These are phyloP conservation scores for Frankliniella fusca DNA, from an alignment of 2,888 invertebrate species.

Conservation along the genomic window DNA sequence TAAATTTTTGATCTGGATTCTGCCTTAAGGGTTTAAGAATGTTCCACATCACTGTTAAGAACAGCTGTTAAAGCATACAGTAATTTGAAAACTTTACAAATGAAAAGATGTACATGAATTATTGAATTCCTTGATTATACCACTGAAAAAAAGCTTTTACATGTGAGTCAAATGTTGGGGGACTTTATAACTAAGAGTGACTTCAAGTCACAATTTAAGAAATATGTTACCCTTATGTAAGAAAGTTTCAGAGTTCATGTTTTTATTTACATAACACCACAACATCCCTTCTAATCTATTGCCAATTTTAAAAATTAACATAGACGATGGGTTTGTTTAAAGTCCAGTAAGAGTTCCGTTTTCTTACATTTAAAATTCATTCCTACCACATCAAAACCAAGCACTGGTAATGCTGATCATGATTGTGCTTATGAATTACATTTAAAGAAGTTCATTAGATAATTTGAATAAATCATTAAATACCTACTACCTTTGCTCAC, in stretches of 20 bases:
- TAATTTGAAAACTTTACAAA: no score
- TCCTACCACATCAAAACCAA: conserved; percentile 16
- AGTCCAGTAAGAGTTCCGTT: neutral
- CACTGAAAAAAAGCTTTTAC: neutral
- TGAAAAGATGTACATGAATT: no score
- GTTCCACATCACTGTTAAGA: neutral
- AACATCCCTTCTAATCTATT: neutral
- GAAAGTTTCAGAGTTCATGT: neutral
- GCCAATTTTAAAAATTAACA: neutral
- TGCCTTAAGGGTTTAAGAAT: neutral
- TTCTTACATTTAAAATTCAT: neutral
- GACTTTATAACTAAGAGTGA: neutral
- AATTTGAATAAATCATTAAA: neutral
- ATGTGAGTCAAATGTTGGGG: neutral
- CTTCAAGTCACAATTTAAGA: neutral
- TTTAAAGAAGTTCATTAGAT: neutral
- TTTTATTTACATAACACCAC: neutral
- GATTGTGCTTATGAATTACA: conserved; percentile 8
- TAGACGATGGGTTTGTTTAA: no score
- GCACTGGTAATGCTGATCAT: neutral
- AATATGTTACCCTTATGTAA: neutral
- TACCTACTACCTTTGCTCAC: neutral
- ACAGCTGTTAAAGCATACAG: no score
- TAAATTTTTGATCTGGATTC: conserved; percentile 8
- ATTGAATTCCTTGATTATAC: neutral